phyloP scores from a whole-genome alignment of 2,888 invertebrate genomes.

The Drosophila dives region DNA sequence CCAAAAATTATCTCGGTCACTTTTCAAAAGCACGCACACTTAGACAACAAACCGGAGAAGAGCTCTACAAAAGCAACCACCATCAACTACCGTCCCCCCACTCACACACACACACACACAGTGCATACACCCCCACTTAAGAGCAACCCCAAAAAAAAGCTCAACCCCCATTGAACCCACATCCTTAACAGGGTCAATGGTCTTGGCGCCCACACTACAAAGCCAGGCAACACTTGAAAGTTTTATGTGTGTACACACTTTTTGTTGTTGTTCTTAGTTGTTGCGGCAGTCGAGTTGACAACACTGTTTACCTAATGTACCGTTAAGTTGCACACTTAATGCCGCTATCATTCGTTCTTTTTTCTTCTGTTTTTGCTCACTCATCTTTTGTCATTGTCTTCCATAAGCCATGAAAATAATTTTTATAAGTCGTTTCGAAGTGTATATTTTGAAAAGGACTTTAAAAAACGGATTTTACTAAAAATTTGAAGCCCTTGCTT shows the following conservation, averaged over 20 bases:
- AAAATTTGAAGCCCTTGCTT: not conserved
- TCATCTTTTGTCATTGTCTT: slow-evolving; percentile 37
- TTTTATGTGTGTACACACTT: slow-evolving; percentile 47
- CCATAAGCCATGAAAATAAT: slow-evolving; percentile 54
- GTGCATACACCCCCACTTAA: not conserved
- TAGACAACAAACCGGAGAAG: slow-evolving; percentile 32
- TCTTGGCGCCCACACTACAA: slow-evolving; percentile 39
- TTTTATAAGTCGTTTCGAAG: slow-evolving; percentile 64
- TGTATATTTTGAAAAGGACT: slow-evolving; percentile 6
- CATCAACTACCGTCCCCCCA: too few species aligned
- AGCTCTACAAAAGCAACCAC: slow-evolving; percentile 1
- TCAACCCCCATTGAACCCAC: slow-evolving; percentile 15
- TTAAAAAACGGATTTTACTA: not conserved
- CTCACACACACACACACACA: not conserved
- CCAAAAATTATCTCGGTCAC: slow-evolving; percentile 77
- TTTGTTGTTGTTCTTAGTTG: slow-evolving; percentile 14
- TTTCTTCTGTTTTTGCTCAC: slow-evolving; percentile 11
- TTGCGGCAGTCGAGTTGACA: slow-evolving; percentile 58
- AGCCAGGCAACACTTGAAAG: slow-evolving; percentile 49
- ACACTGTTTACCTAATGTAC: slow-evolving; percentile 78
- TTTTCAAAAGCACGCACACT: slow-evolving; percentile 75
- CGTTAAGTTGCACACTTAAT: slow-evolving; percentile 75
- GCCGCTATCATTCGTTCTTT: slow-evolving; percentile 55
- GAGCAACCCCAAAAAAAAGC: slow-evolving; percentile 1
- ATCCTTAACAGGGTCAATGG: slow-evolving; percentile 65